Evolutionary conservation across 1,140 invertebrate genomes (phyloP), one percentile per base, ranked within the genome.

Genomic region (Ceratosolen fusciceps): DNA sequence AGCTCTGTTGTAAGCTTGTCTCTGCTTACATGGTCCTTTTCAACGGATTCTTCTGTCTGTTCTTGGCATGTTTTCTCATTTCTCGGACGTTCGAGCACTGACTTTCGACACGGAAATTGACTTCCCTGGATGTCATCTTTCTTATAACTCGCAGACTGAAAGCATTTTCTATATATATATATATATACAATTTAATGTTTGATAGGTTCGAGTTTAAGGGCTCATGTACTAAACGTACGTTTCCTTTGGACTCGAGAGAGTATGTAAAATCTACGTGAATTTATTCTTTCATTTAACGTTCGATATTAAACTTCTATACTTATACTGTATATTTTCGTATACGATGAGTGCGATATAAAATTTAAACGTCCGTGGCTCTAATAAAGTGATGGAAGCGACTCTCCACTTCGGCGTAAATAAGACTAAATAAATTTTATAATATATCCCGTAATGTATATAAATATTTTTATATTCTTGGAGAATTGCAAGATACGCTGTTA

Each of bases 91-190:
- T 54, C 37, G 34, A n/a, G 60, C 19, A 65, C 19, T 37, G 0
- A 31, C 29, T 29, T 16, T 12, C 26, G 29, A n/a, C n/a, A n/a
- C n/a, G 47, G 9, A 72, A 72, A 72, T 72, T 72, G 70, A 72
- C 70, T 72, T 21, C 14, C 43, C 52, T 49, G 21, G 26, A 52
- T 37, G 21, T 68, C 65, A 37, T 34, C 19, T 72, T 72, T 72
- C 47, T 29, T 54, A 34, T 34, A 54, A 31, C 49, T 54, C 19
- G 9, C 39, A 54, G n/a, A n/a, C n/a, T 34, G 70, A 49, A 29
- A 34, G 34, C 31, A 54, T 54, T 71, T 34, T 2, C 26, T n/a
- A n/a, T n/a, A n/a, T n/a, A n/a, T n/a, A n/a, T 67, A 43, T 68
- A 68, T 1, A 34, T 47, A 68, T 26, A 68, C 12, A 47, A n/a